Base-by-base conservation (phyloP, 2,888 invertebrate genomes). In the Parascotia fuliginaria region DNA sequence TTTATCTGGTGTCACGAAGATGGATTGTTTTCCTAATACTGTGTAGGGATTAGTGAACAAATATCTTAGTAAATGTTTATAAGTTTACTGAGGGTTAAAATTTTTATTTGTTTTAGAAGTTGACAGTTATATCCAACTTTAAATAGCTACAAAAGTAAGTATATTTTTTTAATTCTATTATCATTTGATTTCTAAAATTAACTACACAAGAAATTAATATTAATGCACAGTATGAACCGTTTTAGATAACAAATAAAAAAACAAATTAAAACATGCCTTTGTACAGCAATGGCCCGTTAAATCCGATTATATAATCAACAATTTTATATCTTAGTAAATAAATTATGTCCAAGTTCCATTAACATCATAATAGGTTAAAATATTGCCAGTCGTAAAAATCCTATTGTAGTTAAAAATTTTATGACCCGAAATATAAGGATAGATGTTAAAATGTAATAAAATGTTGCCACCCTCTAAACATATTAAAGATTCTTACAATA, bases 401-500 rank as follows among this genome's bases (percentile, higher is more conserved):
- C 75, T 70, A 73, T 74, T 81, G 76, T 66, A 76, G 70, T 85
- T 75, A 78, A 79, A 79, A 65, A 55, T 75, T 89, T 88, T 77
- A 89, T 75, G 83, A 79, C 66, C 56, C 64, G 36, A 77, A 83
- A 73, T 80, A 73, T 81, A 79, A 82, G 77, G 65, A 73, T 73
- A 71, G 63, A 69, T 76, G 79, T 83, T 84, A 85, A 84, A 76
- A 64, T 55, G 73, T 79, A 74, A 73, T 87, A 82, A 85, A 83
- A 73, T 76, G 69, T 75, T 77, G 75, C 83, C 81, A 80, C 80
- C 79, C 77, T 72, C 70, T 74, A 67, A 70, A 70, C 55, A 60
- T 49, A 65, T 55, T 59, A 42, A 49, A 47, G 19, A 5, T 19
- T 19, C 19, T 19, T 19, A n/a, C n/a, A n/a, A n/a, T n/a, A n/a